These are phyloP conservation scores for Drosophila sulfurigaster DNA, from an alignment of 1,140 invertebrate species.

Conservation along the genomic window DNA sequence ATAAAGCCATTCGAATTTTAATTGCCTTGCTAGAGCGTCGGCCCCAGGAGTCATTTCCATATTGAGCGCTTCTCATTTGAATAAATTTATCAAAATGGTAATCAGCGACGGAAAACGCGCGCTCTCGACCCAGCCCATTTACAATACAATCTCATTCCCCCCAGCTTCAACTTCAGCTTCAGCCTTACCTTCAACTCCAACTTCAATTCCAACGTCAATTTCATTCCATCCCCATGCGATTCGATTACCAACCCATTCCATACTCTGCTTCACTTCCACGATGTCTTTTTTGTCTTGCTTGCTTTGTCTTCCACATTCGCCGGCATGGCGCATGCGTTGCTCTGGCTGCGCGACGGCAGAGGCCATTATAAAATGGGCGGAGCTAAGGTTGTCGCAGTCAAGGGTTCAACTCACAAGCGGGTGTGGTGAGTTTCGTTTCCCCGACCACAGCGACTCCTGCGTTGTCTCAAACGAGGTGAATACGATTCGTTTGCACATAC, in stretches of 20 bases:
- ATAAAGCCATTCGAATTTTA: constrained; percentile 78
- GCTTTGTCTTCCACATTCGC: constrained; percentile 66
- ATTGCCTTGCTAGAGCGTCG: constrained; percentile 64
- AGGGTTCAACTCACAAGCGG: constrained; percentile 45
- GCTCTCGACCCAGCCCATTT: constrained; percentile 36
- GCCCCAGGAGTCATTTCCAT: constrained; percentile 62
- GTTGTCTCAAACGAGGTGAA: constrained; percentile 19
- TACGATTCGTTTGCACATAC: neutral
- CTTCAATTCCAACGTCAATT: neutral
- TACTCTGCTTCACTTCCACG: constrained; percentile 4
- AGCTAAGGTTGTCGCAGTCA: constrained; percentile 60
- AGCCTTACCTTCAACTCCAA: constrained; percentile 6
- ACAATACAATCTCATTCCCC: constrained; percentile 1
- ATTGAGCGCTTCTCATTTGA: constrained; percentile 71
- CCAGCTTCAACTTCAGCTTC: constrained; percentile 8
- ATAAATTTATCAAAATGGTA: constrained; percentile 77
- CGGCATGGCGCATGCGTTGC: constrained; percentile 63
- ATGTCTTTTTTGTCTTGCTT: constrained; percentile 30
- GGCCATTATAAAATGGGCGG: constrained; percentile 82
- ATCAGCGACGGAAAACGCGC: constrained; percentile 70
- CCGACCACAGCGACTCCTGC: constrained; percentile 37
- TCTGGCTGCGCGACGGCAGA: constrained; percentile 41
- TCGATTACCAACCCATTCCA: constrained; percentile 21
- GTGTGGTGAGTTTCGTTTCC: constrained; percentile 63
- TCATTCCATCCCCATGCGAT: constrained; percentile 25